phyloP scores from a whole-genome alignment of 2,113 vertebrate species.

The Mastomys coucha region DNA sequence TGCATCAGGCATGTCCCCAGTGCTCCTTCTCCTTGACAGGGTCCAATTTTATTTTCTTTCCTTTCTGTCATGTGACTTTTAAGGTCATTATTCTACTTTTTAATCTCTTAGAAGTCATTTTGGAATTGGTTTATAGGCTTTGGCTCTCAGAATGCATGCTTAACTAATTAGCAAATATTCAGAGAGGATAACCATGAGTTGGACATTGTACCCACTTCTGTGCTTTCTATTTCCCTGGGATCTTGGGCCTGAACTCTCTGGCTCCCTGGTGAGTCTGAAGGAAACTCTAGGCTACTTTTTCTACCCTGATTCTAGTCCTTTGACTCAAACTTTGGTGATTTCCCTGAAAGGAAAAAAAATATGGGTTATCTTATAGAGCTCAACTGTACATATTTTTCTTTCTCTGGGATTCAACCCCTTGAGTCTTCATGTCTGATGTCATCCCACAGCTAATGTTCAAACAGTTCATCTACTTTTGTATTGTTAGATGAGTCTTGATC shows the following conservation, averaged over 20 bases:
- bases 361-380: not conserved
- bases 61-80: not conserved
- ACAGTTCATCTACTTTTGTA: not conserved
- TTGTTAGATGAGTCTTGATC: not conserved
- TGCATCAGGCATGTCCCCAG: not conserved
- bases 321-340: not conserved
- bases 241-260: not conserved
- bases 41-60: not conserved
- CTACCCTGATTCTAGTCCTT: not conserved
- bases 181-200: not conserved
- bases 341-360: not conserved
- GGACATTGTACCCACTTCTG: not conserved
- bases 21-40: not conserved
- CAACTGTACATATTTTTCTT: not conserved
- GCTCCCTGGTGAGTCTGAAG: not conserved
- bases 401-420: not conserved
- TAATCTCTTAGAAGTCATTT: constrained; percentile 1
- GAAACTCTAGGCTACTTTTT: not conserved
- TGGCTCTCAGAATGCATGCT: not conserved
- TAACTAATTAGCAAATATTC: constrained; percentile 15
- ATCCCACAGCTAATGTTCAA: not conserved
- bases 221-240: not conserved
- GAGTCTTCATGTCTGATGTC: not conserved
- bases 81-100: not conserved
- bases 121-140: constrained; percentile 35